phyloP scores from a whole-genome alignment of 2,797 vertebrate species.

The Silurus lanzhouensis region DNA sequence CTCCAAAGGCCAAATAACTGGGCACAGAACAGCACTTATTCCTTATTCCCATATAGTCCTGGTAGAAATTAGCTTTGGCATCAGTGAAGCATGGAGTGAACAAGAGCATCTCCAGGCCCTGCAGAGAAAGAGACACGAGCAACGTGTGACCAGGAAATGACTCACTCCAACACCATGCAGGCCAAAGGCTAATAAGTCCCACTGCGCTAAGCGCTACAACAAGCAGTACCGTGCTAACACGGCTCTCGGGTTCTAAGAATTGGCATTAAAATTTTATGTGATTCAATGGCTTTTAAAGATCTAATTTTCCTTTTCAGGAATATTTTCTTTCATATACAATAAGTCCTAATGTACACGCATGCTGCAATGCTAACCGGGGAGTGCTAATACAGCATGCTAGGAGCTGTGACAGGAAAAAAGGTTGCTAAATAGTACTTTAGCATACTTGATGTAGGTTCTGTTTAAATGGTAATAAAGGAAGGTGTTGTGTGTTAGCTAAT shows the following conservation, averaged over 20 bases:
- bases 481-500: background rate
- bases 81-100: constrained; percentile 16
- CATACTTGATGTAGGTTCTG: no score
- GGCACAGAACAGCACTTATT: background rate
- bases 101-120: constrained; percentile 28
- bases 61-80: constrained; percentile 30
- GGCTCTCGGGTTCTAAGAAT: background rate
- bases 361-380: background rate
- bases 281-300: background rate
- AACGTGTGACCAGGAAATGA: constrained; percentile 47
- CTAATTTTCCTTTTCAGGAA: background rate
- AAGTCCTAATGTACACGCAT: background rate
- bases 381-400: background rate
- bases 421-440: background rate
- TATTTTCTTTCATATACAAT: background rate
- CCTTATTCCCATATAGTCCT: background rate
- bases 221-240: constrained; percentile 17
- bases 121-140: constrained; percentile 35
- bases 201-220: constrained; percentile 24
- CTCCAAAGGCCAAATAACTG: constrained; percentile 12
- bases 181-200: constrained; percentile 44
- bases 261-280: background rate
- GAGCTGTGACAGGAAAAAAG: background rate
- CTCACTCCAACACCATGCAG: constrained; percentile 39
- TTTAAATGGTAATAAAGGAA: background rate